Evolutionary conservation across 2,888 invertebrate genomes (phyloP), one percentile per base, ranked within the genome.

Genomic region (Pristionchus japonicus): DNA sequence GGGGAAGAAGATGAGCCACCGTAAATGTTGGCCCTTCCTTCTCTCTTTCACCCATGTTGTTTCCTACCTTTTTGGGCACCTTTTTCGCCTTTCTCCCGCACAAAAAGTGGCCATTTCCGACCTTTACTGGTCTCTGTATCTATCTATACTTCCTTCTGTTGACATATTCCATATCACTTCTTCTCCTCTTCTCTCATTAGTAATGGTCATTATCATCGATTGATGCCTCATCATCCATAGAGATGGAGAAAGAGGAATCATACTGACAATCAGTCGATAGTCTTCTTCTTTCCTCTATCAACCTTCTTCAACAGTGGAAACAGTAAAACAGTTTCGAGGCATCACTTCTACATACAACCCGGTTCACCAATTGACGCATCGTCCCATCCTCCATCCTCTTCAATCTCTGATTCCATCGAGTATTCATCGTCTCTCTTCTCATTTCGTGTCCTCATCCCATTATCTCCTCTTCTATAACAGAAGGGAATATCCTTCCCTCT

Each of bases 401-500:
- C 37, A 23, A 37, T n/a, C n/a, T n/a, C 23, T 47, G 27, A 80
- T 40, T 80, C 47, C 77, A 80, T 80, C 27, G 20, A n/a, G 23
- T 20, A 47, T 80, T 47, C 77, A 47, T 80, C 43, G 43, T 80
- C 40, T 31, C 27, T 80, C 47, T 27, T 80, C 47, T 47, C 77
- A 47, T 80, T 80, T 27, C 77, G 40, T 80, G 40, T 34, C 34
- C 47, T 80, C 77, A 11, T 34, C 43, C 77, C 40, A 40, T 47
- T 47, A 80, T 47, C 77, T 80, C 27, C 47, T 80, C 77, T 80
- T 80, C 77, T 47, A 40, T 80, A 47, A 80, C 77, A 47, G 77
- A 80, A 13, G 43, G 27, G 20, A 37, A 70, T 31, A 70, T 13
- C 64, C 40, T 37, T 15, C 23, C 47, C n/a, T 27, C 43, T 43